Evolutionary conservation across 2,113 vertebrate species (phyloP).

Genomic region (Isichthys henryi): DNA sequence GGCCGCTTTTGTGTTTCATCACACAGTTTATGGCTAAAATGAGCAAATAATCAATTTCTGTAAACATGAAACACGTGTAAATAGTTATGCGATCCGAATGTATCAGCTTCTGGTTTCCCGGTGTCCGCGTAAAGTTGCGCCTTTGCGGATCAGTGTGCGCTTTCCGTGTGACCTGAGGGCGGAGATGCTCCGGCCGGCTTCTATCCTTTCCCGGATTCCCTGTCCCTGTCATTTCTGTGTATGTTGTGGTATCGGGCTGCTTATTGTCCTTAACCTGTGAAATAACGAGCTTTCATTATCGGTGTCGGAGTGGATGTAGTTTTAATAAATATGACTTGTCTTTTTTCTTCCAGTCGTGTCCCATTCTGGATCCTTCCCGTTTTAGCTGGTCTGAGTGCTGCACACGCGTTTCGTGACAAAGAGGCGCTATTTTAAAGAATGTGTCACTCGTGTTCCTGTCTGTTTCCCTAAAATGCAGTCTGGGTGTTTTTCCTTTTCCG

Average conservation of each 20-base stretch:
- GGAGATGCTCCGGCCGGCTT: neutral
- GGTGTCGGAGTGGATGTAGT: neutral
- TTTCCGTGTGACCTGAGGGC: neutral
- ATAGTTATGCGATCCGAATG: neutral
- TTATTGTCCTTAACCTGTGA: neutral
- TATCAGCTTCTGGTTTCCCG: neutral
- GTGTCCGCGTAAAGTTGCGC: neutral
- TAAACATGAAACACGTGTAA: neutral
- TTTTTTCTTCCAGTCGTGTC: neutral
- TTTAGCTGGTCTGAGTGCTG: neutral
- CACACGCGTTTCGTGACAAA: neutral
- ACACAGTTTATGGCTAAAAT: neutral
- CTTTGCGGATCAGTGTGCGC: neutral
- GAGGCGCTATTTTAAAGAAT: neutral
- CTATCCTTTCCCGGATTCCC: neutral
- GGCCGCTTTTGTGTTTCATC: neutral
- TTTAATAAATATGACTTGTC: neutral
- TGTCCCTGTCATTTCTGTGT: neutral
- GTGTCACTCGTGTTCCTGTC: neutral
- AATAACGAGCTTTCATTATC: neutral
- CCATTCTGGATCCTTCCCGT: neutral
- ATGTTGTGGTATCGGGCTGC: neutral
- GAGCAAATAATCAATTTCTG: neutral
- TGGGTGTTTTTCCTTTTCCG: neutral
- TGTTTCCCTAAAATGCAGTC: neutral